Evolutionary conservation across 64 coral and sea anemone genomes (phyloP).

Genomic region (Pachyseris speciosa): DNA sequence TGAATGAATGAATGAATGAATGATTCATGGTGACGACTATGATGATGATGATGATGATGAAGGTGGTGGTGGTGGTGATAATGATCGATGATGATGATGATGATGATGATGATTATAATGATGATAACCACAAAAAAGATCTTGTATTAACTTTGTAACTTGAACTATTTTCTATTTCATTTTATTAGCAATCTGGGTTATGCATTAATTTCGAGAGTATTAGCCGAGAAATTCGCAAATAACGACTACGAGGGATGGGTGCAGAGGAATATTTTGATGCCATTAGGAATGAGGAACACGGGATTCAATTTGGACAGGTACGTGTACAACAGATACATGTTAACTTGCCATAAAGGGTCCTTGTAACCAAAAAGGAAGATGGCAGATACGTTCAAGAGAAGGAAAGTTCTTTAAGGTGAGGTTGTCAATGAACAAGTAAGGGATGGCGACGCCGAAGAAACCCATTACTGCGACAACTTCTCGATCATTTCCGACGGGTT

Average conservation of each 20-base stretch:
- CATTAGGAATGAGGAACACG: constrained; percentile 81
- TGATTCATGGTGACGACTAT: background rate
- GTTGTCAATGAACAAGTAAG: no score
- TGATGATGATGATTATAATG: background rate
- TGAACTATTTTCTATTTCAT: background rate
- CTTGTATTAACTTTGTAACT: no score
- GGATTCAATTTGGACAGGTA: constrained; percentile 84
- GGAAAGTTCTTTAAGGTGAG: no score
- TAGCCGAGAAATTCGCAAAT: constrained; percentile 80
- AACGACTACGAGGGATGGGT: constrained; percentile 88
- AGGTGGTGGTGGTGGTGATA: background rate
- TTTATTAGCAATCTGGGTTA: constrained; percentile 89
- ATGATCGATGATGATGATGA: background rate
- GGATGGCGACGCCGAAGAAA: no score
- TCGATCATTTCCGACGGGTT: no score
- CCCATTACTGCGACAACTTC: no score
- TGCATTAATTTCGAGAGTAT: constrained; percentile 69
- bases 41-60: background rate
- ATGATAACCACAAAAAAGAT: background rate
- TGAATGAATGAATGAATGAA: no score
- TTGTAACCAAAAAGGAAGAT: no score
- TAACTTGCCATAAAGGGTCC: background rate
- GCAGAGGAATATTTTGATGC: constrained; percentile 66
- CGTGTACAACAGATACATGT: background rate
- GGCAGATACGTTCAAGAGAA: no score